phyloP scores from a whole-genome alignment of 2,888 invertebrate species.

The Melieria picta region DNA sequence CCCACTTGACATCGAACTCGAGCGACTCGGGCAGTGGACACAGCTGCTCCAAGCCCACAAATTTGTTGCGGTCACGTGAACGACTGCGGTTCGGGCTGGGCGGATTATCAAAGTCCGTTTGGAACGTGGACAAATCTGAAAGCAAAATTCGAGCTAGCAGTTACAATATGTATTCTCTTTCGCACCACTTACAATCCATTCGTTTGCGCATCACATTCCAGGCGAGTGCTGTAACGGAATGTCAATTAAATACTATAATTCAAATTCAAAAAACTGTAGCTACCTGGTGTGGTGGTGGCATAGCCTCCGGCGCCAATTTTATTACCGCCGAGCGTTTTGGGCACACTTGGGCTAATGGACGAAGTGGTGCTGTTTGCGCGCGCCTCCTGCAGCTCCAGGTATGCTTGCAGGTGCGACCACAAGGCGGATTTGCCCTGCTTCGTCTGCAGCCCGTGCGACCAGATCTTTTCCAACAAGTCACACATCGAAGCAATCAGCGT shows the following conservation, averaged over 20 bases:
- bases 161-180: neutral
- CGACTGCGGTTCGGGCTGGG: conserved; percentile 67
- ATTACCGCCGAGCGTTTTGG: conserved; percentile 42
- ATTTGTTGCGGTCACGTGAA: conserved; percentile 66
- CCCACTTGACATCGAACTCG: conserved; percentile 86
- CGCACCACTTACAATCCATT: conserved; percentile 82
- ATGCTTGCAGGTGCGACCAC: conserved; percentile 94
- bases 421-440: conserved; percentile 97
- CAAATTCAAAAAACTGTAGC: neutral
- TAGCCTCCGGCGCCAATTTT: conserved; percentile 42
- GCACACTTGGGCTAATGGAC: conserved; percentile 31
- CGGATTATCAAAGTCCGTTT: conserved; percentile 74
- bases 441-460: conserved; percentile 96
- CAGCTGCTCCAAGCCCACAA: conserved; percentile 68
- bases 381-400: conserved; percentile 83
- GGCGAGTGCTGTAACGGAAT: conserved; percentile 76
- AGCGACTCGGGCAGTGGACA: conserved; percentile 80
- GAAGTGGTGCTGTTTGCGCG: conserved; percentile 59
- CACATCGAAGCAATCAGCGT: conserved; percentile 98
- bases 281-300: conserved; percentile 50
- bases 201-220: conserved; percentile 93
- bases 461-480: conserved; percentile 95
- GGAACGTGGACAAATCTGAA: conserved; percentile 81
- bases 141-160: neutral
- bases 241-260: neutral